Percentiles rank a stretch among this genome's conserved stretches.
phyloP scores from a whole-genome alignment of 2,113 vertebrate species.

The Corythaixoides concolor region DNA sequence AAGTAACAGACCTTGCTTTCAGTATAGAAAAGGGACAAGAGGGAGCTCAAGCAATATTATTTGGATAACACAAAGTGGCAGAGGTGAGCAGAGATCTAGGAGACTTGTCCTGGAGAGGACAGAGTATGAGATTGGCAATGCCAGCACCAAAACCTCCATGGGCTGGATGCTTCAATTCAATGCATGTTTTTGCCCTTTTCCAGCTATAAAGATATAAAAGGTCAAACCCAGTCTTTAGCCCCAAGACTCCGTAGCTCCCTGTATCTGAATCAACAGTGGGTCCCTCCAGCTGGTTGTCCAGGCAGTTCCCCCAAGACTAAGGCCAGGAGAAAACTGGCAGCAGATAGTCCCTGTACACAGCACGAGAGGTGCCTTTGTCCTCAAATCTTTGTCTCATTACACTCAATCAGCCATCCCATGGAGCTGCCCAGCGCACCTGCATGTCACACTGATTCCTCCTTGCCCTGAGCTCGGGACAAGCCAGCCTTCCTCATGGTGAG shows the following conservation, averaged over 20 bases:
- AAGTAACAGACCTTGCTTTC: neutral
- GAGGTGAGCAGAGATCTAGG: neutral
- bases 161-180: neutral
- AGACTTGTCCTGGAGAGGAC: neutral
- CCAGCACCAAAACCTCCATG: neutral
- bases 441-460: neutral
- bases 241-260: neutral
- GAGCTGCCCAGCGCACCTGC: no score
- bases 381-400: neutral
- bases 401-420: no score
- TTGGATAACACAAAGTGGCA: neutral
- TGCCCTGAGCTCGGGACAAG: neutral
- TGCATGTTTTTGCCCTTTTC: neutral
- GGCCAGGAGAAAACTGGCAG: neutral
- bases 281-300: neutral
- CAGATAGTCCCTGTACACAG: neutral
- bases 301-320: neutral
- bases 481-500: neutral
- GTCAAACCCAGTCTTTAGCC: neutral
- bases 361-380: neutral
- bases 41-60: neutral
- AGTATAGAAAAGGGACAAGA: neutral
- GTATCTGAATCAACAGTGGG: neutral
- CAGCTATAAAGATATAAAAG: neutral
- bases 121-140: neutral